These are phyloP conservation scores for Subacronicta megacephala DNA, from an alignment of 2,888 invertebrate genomes.

Conservation along the genomic window DNA sequence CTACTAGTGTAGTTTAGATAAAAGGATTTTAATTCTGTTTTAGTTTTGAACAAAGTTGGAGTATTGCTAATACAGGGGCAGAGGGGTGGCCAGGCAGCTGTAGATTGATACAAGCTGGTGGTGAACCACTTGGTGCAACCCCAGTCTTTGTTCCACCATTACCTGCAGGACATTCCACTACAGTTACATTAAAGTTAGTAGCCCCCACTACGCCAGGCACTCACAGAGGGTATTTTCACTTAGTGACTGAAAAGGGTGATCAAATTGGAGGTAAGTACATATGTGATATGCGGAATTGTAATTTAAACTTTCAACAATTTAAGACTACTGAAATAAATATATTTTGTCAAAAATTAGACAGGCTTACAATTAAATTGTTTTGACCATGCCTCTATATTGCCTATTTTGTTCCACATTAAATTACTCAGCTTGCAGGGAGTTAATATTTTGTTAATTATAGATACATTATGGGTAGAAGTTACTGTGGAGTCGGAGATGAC, in stretches of 20 bases:
- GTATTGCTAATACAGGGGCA: conserved; percentile 95
- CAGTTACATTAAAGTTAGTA: conserved; percentile 94
- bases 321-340: too few relatives aligned
- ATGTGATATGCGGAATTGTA: background rate
- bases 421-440: too few relatives aligned
- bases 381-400: too few relatives aligned
- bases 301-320: too few relatives aligned
- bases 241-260: conserved; percentile 95
- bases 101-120: conserved; percentile 93
- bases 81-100: conserved; percentile 97
- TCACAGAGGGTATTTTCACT: conserved; percentile 96
- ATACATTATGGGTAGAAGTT: conserved; percentile 95
- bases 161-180: conserved; percentile 93
- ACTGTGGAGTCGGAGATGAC: conserved; percentile 95
- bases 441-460: conserved; percentile 84
- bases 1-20: background rate
- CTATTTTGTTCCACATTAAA: too few relatives aligned
- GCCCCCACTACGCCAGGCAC: conserved; percentile 94
- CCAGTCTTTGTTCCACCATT: conserved; percentile 92
- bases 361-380: too few relatives aligned
- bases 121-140: conserved; percentile 84
- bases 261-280: conserved; percentile 96
- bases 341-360: too few relatives aligned
- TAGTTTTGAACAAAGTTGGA: conserved; percentile 96
- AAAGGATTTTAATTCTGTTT: conserved; percentile 41